These are phyloP conservation scores for Xenus cinereus DNA, from an alignment of 2,113 vertebrate genomes.

Conservation along the genomic window DNA sequence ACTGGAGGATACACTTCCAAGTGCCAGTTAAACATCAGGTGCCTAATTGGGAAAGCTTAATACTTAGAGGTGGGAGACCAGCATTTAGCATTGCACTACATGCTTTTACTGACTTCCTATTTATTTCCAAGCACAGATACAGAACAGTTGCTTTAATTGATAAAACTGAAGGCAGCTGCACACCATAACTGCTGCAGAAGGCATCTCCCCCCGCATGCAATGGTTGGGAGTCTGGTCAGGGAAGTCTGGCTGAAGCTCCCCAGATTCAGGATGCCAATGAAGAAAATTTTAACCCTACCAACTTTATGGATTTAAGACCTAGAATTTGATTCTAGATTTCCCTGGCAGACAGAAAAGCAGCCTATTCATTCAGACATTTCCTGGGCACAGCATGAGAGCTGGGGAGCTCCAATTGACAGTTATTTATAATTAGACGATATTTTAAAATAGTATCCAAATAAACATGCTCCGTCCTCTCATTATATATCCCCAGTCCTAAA, in stretches of 20 bases:
- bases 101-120: background rate
- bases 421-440: conserved; percentile 59
- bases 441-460: conserved; percentile 47
- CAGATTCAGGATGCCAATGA: rapidly evolving
- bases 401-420: conserved; percentile 27
- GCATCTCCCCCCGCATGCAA: rapidly evolving
- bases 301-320: background rate
- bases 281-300: background rate
- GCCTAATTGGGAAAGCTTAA: background rate
- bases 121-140: background rate
- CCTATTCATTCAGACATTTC: conserved; percentile 42
- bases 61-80: background rate
- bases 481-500: background rate
- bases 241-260: background rate
- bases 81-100: background rate
- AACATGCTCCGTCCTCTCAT: conserved; percentile 28
- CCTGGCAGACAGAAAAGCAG: conserved; percentile 2
- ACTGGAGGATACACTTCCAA: background rate
- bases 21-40: background rate
- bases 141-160: background rate
- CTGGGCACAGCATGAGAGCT: conserved; percentile 23
- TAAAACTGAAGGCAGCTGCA: background rate
- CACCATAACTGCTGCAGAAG: background rate
- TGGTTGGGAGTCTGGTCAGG: background rate
- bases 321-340: background rate